Evolutionary conservation across 2,113 vertebrate genomes (phyloP).

Genomic region (Mirounga angustirostris): DNA sequence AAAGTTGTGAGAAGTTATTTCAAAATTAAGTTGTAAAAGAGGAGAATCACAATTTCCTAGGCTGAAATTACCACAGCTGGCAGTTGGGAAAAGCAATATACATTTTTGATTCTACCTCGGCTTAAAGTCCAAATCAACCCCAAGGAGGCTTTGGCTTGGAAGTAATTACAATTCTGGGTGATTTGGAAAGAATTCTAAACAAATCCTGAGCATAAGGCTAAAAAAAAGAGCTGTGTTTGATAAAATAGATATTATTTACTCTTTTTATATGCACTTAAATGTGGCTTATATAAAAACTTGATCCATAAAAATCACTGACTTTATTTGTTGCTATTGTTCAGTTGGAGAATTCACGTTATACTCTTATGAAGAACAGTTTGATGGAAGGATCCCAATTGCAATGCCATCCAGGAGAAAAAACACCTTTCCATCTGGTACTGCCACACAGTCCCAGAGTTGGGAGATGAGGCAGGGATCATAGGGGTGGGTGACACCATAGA

Average conservation of each 20-base stretch:
- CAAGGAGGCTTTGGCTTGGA: constrained; percentile 53
- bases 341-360: neutral
- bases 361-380: neutral
- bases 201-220: constrained; percentile 43
- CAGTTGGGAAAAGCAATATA: constrained; percentile 59
- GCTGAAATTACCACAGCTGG: constrained; percentile 47
- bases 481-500: neutral
- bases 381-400: neutral
- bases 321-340: constrained; percentile 10
- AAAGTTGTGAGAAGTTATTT: constrained; percentile 70
- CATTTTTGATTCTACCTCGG: constrained; percentile 61
- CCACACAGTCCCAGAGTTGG: neutral
- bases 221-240: neutral
- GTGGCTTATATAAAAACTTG: constrained; percentile 36
- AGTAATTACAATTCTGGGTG: constrained; percentile 63
- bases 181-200: constrained; percentile 72
- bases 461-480: neutral
- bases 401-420: neutral
- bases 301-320: neutral
- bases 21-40: constrained; percentile 68
- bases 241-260: constrained; percentile 39
- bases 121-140: constrained; percentile 53
- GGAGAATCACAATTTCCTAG: constrained; percentile 62
- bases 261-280: constrained; percentile 48
- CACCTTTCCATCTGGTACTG: neutral